Percentiles rank a stretch among this genome's conserved stretches.
phyloP scores from a whole-genome alignment of 2,888 invertebrate species.

The Acanthosepion esculentum region DNA sequence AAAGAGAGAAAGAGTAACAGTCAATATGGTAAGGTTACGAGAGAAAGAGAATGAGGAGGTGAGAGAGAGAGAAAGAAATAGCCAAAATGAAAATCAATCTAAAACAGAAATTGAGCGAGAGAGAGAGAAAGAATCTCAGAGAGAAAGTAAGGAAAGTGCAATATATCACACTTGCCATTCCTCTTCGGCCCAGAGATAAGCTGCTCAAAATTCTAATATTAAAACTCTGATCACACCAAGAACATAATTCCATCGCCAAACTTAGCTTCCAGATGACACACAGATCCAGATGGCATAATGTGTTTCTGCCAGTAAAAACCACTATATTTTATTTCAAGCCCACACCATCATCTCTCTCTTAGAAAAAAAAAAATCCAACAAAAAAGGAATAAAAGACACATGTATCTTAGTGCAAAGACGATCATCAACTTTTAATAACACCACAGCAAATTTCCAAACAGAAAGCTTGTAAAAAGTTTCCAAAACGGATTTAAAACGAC shows the following conservation, averaged over 20 bases:
- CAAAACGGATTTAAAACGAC: slow-evolving; percentile 21
- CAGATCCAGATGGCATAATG: slow-evolving; percentile 1
- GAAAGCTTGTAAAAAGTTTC: background rate
- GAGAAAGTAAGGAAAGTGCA: background rate
- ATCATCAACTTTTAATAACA: slow-evolving; percentile 23
- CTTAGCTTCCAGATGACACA: slow-evolving; percentile 33
- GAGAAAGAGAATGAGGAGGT: background rate
- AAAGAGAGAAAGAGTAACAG: background rate
- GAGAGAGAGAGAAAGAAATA: background rate
- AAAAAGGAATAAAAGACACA: background rate
- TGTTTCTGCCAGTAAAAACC: background rate
- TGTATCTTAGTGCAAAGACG: background rate
- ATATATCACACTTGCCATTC: slow-evolving; percentile 16
- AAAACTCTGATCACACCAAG: slow-evolving; percentile 4
- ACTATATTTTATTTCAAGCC: slow-evolving; percentile 8
- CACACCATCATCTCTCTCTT: background rate
- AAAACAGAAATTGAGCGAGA: background rate
- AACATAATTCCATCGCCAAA: slow-evolving; percentile 21
- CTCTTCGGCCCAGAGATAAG: slow-evolving; percentile 17
- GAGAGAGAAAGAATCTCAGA: background rate
- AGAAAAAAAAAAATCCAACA: background rate
- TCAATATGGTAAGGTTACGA: background rate
- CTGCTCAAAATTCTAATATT: slow-evolving; percentile 33
- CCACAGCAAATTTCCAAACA: slow-evolving; percentile 10
- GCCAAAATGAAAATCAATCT: background rate